Base-by-base conservation (phyloP, 2,797 vertebrate genomes). In the Acropternis orthonyx region DNA sequence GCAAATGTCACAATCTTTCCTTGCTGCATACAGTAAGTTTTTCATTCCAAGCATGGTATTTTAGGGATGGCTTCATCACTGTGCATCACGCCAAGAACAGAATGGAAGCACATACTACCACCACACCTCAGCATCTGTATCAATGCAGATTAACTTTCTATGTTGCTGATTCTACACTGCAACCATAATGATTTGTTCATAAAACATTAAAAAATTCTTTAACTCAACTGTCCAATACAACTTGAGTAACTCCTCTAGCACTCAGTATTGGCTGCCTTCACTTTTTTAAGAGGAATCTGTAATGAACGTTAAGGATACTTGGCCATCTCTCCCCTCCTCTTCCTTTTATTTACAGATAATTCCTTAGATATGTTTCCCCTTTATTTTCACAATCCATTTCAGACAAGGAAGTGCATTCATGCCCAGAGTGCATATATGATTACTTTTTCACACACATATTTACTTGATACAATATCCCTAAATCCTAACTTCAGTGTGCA, bases 351-450 rank as follows among this genome's bases (percentile, higher is more conserved):
- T 68, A 68, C 26, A 68, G 34, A 13, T n/a, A 21, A 68, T 51
- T 68, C 11, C 66, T 37, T 37, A 68, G 14, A 28, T 16, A 62
- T 2, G 5, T 49, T 36, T 68, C 55, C n/a, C 34, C 17, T 58
- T 52, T n/a, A 52, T 26, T 69, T 75, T 23, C 55, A 68, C n/a
- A 69, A 34, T 44, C n/a, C 6, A 10, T 68, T 75, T 69, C 51
- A 80, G 39, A 58, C 39, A 41, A 46, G 30, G 12, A 71, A 71
- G 13, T 41, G 32, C 13, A 36, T 10, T 67, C 41, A 12, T 52
- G 30, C 37, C n/a, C 2, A 0, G 19, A 56, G 44, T 6, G 7
- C 17, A 61, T 4, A 34, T 2, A 4, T 22, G 4, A 20, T 1
- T 59, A 46, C 51, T 41, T 9, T 12, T 74, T 63, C 39, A 37